Evolutionary conservation across 2,888 invertebrate genomes (phyloP).

Genomic region (Leptinotarsa juncta): DNA sequence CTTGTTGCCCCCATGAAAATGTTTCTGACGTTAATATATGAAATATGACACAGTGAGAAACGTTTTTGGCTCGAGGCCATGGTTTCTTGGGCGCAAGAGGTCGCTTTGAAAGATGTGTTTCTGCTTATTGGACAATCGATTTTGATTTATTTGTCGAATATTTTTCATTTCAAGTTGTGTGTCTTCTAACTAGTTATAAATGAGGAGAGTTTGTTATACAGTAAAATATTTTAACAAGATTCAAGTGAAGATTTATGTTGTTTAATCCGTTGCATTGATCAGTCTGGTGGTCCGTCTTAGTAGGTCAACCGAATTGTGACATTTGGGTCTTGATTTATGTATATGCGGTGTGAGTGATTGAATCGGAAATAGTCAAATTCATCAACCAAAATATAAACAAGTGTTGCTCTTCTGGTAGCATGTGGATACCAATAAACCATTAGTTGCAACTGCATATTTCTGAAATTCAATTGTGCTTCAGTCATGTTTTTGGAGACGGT

Average conservation of each 20-base stretch:
- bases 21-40: constrained; percentile 40
- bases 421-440: no score
- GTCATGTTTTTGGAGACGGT: no score
- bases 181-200: constrained; percentile 36
- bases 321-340: not conserved
- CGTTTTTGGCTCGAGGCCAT: constrained; percentile 33
- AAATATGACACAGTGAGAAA: constrained; percentile 44
- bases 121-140: constrained; percentile 47
- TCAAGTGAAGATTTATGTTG: constrained; percentile 19
- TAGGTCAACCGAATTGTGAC: not conserved
- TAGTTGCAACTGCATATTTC: no score
- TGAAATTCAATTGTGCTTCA: no score
- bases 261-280: not conserved
- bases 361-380: not conserved
- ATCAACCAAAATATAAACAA: not conserved
- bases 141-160: constrained; percentile 44
- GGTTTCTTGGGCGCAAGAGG: constrained; percentile 38
- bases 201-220: constrained; percentile 22
- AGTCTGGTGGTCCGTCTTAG: constrained; percentile 15
- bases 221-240: constrained; percentile 25
- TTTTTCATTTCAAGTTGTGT: constrained; percentile 28
- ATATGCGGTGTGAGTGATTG: not conserved
- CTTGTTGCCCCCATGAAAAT: constrained; percentile 26
- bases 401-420: no score
- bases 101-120: constrained; percentile 45